These are phyloP conservation scores for Bombus haemorrhoidalis DNA, from an alignment of 1,140 invertebrate species.

Conservation along the genomic window DNA sequence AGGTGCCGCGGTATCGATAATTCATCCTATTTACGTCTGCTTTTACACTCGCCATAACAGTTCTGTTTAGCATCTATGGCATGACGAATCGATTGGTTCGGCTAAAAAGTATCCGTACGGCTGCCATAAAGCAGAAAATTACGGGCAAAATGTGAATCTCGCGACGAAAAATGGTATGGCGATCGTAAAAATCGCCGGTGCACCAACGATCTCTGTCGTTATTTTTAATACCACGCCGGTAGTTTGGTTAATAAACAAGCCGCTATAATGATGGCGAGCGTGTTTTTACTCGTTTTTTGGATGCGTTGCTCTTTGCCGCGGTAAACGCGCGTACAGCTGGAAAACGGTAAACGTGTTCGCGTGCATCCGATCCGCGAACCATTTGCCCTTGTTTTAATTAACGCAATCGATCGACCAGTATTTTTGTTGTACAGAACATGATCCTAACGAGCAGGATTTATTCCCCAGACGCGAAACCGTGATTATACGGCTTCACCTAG, in stretches of 20 bases:
- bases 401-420: constrained; percentile 25
- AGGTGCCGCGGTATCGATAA: background rate
- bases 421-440: constrained; percentile 1
- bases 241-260: too few relatives aligned
- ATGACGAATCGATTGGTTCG: background rate
- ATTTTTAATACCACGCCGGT: constrained; percentile 1
- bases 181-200: constrained; percentile 23
- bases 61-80: background rate
- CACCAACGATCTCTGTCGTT: constrained; percentile 3
- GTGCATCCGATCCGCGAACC: background rate
- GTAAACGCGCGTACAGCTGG: background rate
- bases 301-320: too few relatives aligned
- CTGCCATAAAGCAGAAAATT: background rate
- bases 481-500: too few relatives aligned
- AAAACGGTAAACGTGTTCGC: background rate
- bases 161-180: too few relatives aligned
- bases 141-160: too few relatives aligned
- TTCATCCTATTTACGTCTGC: background rate
- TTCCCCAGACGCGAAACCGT: background rate
- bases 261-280: background rate
- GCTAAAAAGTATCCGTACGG: background rate
- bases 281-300: background rate
- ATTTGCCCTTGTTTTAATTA: constrained; percentile 31
- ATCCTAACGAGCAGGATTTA: constrained; percentile 16
- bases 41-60: background rate